Conservation (phyloP, 37 sponge, comb jelly and placozoan species). For the Ianthella basta region DNA sequence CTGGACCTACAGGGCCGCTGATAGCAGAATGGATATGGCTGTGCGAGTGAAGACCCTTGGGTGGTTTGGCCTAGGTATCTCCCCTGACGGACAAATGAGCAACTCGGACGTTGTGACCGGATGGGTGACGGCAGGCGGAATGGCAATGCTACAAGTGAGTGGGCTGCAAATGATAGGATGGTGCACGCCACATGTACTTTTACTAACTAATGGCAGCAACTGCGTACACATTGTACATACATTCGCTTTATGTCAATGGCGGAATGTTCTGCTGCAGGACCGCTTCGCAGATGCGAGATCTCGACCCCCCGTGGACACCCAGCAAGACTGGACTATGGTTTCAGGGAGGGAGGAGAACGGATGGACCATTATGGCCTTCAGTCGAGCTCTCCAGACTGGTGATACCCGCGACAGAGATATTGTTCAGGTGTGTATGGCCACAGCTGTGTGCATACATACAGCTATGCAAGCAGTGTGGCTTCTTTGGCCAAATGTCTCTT, state of each 20-base stretch:
- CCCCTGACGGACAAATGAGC: neutral
- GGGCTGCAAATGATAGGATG: too few species aligned
- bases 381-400: neutral
- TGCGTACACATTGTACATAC: too few species aligned
- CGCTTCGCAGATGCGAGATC: neutral
- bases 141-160: neutral
- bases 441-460: too few species aligned
- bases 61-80: constrained; percentile 21
- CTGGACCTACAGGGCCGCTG: neutral
- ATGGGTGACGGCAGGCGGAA: constrained; percentile 14
- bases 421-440: too few species aligned
- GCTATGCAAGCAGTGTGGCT: too few species aligned
- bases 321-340: neutral
- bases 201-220: too few species aligned
- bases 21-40: neutral
- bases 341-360: constrained; percentile 1
- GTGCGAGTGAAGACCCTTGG: constrained; percentile 21
- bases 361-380: constrained; percentile 23
- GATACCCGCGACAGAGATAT: neutral
- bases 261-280: neutral
- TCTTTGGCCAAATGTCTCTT: too few species aligned
- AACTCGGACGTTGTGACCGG: constrained; percentile 15
- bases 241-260: too few species aligned
- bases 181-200: too few species aligned
- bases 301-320: too few species aligned